phyloP scores from a whole-genome alignment of 2,113 vertebrate genomes.

The Struthio camelus region DNA sequence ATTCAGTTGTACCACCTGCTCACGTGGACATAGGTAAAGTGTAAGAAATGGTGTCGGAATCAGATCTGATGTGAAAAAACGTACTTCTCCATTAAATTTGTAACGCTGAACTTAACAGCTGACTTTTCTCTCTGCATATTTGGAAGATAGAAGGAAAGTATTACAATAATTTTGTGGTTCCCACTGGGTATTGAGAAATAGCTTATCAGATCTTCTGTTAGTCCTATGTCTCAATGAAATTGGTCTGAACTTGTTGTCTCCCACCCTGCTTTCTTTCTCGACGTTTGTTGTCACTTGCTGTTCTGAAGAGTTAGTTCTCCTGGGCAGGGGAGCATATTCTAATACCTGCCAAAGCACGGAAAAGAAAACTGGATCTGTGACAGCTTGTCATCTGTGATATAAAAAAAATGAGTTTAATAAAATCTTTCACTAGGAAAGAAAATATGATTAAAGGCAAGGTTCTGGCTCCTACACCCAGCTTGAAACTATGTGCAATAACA shows the following conservation, averaged over 20 bases:
- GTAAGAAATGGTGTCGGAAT: not conserved
- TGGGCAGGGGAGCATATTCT: not conserved
- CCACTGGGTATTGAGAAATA: not conserved
- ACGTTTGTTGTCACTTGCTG: not conserved
- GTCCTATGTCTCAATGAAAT: not conserved
- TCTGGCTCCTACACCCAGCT: not conserved
- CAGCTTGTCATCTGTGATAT: not conserved
- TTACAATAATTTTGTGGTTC: not conserved
- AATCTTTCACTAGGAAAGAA: not conserved
- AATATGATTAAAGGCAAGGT: not conserved
- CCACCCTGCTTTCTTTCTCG: rapidly evolving
- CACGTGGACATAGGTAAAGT: not conserved
- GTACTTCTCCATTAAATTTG: not conserved
- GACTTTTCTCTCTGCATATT: not conserved
- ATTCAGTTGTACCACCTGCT: not conserved
- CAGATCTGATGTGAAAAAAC: not conserved
- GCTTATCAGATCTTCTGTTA: not conserved
- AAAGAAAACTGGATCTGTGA: not conserved
- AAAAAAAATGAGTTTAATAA: constrained; percentile 27
- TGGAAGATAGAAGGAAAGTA: too few relatives aligned
- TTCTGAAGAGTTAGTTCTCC: not conserved
- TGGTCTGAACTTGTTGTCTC: not conserved
- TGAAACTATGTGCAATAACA: not conserved
- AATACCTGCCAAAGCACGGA: not conserved
- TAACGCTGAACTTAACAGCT: not conserved